Base-by-base conservation (phyloP, 2,113 vertebrate species). In the Rissa tridactyla region DNA sequence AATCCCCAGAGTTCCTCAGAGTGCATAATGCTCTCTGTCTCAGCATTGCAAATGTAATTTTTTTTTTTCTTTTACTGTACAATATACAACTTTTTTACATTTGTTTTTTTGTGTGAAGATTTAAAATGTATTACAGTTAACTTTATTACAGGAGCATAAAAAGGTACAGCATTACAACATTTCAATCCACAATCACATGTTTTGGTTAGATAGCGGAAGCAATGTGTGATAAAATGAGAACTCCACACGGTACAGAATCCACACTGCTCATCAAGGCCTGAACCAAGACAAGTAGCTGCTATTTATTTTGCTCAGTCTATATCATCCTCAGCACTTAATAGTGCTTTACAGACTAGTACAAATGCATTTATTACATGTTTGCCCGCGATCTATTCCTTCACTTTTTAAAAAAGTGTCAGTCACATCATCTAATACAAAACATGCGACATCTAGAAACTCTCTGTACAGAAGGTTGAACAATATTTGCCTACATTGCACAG, bases 301-400 rank as follows among this genome's bases (percentile, higher is more conserved):
- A 15, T 46, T 60, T 85, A 52, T 64, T 88, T 47, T 40, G 40
- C 73, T 92, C 44, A 40, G 10, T 46, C 83, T 58, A 30, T 13
- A 27, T 46, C 26, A 94, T 15, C 91, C 94, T 96, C 70, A 96
- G 96, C 91, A 95, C 94, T 58, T 57, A 19, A 11, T 2, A 46
- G 92, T 91, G 95, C 95, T 92, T 96, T 96, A 95, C 95, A 97
- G 87, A 79, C 94, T 97, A 89, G 42, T 57, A 79, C 14, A 80
- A 52, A 77, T 26, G 10, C 10, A 2, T 40, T 81, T 52, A 64
- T 38, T 71, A 32, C 20, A 61, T 6, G 1, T 65, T 64, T 79
- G 22, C 55, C 73, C 92, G 46, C 46, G 57, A 61, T 20, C 84
- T 69, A 21, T 15, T 73, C 72, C 73, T 55, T 86, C 47, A 40